Evolutionary conservation across 2,888 invertebrate species (phyloP).

Genomic region (Synergus itoensis): DNA sequence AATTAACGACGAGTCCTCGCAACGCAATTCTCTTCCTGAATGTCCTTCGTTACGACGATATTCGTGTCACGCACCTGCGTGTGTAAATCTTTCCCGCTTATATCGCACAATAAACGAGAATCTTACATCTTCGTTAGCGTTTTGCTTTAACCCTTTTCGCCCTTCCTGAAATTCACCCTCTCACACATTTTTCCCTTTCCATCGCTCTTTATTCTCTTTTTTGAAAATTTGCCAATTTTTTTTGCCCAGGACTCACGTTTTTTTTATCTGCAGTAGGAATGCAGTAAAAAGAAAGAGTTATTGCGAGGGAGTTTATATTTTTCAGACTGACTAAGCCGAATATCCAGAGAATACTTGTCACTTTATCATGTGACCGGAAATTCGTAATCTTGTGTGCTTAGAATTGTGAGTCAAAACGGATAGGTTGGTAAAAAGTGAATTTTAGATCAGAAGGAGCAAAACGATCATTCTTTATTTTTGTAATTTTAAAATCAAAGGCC

Average conservation of each 20-base stretch:
- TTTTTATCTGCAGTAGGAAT: not conserved
- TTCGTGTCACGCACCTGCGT: constrained; percentile 45
- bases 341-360: not conserved
- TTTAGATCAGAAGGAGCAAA: not conserved
- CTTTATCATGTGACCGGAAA: constrained; percentile 6
- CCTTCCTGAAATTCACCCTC: not conserved
- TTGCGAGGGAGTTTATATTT: not conserved
- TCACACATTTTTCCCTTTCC: not conserved
- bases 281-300: not conserved
- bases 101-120: constrained; percentile 31
- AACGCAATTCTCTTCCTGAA: constrained; percentile 42
- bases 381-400: not conserved
- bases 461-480: not conserved
- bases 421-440: not conserved
- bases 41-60: constrained; percentile 43
- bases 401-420: not conserved
- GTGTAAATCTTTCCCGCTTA: constrained; percentile 33
- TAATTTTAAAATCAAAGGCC: not conserved
- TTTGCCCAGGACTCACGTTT: not conserved
- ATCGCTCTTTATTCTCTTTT: no score
- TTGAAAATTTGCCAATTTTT: not conserved
- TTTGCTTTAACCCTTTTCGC: not conserved
- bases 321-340: not conserved
- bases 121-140: constrained; percentile 33
- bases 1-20: constrained; percentile 36